Base-by-base conservation (phyloP, 2,888 invertebrate species). In the Oscheius onirici region DNA sequence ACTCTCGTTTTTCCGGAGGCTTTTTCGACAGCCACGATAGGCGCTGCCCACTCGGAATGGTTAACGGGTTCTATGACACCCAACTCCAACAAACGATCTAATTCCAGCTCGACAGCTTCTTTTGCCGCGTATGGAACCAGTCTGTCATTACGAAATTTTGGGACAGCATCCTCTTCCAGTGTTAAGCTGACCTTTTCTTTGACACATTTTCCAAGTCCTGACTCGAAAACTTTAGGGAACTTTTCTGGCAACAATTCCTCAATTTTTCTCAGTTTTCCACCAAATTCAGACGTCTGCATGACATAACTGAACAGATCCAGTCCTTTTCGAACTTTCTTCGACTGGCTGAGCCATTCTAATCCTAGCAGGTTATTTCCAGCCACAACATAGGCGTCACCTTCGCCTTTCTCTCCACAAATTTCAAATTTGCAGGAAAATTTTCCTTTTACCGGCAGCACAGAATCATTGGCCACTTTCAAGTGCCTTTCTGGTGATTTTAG, bases 21-120 rank as follows among this genome's bases (percentile, higher is more conserved):
- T 70, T 83, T 83, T 22, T 43, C 40, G 6, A 80, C 79, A 41
- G 72, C 69, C 3, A 81, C 72, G 24, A 81, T 75, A 0, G 83
- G 83, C 0, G 83, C 75, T 10, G 71, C 60, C 78, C 79, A 82
- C 0, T 73, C 69, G 0, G 74, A 57, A 49, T 77, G 71, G 11
- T 78, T 73, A 17, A 78, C 69, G n/a, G 66, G 69, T 5, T 41
- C 3, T 6, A 80, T 54, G 6, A 76, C 79, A 17, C 65, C 75
- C 11, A 24, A 22, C 8, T 41, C 41, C 13, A 40, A 61, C 17
- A 81, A 66, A 43, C 79, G 72, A 1, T 74, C 63, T 11, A 82
- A n/a, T 51, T 76, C 79, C 22, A 43, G 24, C 0, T 52, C 54
- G 0, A 75, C 63, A 3, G 26, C 11, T 1, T 17, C 26, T 22